Base-by-base conservation (phyloP, 2,888 invertebrate species). In the Erebia epiphron region DNA sequence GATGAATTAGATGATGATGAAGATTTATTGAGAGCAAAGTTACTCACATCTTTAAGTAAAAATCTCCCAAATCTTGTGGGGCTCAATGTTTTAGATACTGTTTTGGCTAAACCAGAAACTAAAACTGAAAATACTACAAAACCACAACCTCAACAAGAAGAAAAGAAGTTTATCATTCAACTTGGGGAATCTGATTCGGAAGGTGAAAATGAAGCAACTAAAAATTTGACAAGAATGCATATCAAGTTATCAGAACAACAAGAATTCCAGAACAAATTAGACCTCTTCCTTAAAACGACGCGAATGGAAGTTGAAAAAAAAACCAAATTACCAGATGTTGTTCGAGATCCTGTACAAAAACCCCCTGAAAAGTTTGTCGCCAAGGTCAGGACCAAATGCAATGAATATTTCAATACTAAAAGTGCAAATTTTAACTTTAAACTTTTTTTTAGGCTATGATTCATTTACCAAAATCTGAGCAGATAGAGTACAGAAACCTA, bases 1-100 rank as follows among this genome's bases (percentile, higher is more conserved):
- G 91, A 91, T 75, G 91, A 92, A 76, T 77, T 92, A 71, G 95
- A 95, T 65, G 95, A 95, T 78, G 95, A 95, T 81, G 94, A 94
- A 81, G 95, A 95, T 82, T 89, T 95, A 66, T 86, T 95, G 73
- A 84, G 95, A 74, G 95, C 95, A 49, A 92, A 94, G 83, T 81
- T 95, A 68, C 85, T 95, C 75, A 95, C 94, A 66, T 95, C 95
- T 7, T 88, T 95, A 75, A 94, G 94, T 69, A 94, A 94, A 82
- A 95, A 94, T 83, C 88, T 95, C 68, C 91, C 93, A 65, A 88
- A 89, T 75, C 79, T 90, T 57, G 82, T 88, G 54, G 82, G 84
- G 71, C 79, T 87, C 63, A 83, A 80, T 74, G 70, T 83, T 65
- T 76, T 84, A 26, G 82, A 83, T 73, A 75, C 72, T n/a, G 61